phyloP scores from a whole-genome alignment of 2,888 invertebrate species.

The Steinernema carpocapsae region DNA sequence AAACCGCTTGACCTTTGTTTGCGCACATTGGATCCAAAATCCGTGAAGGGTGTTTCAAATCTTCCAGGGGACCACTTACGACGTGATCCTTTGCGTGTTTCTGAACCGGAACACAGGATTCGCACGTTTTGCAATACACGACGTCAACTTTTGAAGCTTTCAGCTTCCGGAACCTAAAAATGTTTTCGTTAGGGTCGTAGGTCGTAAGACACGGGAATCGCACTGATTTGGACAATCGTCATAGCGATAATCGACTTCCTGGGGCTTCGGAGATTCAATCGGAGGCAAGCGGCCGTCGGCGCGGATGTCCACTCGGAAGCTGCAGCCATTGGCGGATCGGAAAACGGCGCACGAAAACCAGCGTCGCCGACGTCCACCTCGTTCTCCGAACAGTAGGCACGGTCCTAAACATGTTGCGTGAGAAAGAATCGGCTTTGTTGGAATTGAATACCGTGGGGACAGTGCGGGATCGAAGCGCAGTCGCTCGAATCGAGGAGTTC shows the following conservation, averaged over 20 bases:
- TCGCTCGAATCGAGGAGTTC: background rate
- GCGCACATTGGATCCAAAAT: constrained; percentile 51
- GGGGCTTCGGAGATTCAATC: background rate
- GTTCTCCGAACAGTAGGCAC: constrained; percentile 57
- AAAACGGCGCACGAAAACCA: constrained; percentile 62
- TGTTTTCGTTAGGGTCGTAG: too few relatives aligned
- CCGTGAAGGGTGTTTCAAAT: constrained; percentile 47
- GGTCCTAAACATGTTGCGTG: constrained; percentile 62
- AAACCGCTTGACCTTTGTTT: constrained; percentile 60
- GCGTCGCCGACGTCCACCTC: constrained; percentile 36
- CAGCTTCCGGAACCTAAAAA: constrained; percentile 33
- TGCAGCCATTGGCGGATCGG: constrained; percentile 45
- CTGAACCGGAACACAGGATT: background rate
- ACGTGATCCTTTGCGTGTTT: constrained; percentile 2
- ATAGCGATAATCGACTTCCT: constrained; percentile 32
- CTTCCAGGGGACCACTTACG: constrained; percentile 1
- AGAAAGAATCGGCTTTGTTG: too few relatives aligned
- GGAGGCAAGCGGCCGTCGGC: background rate
- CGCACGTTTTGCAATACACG: constrained; percentile 35
- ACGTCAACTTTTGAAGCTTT: background rate
- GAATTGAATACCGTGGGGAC: constrained; percentile 48
- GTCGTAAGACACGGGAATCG: too few relatives aligned
- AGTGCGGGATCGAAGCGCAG: constrained; percentile 41
- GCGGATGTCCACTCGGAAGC: constrained; percentile 36
- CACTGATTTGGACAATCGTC: too few relatives aligned